phyloP scores from a whole-genome alignment of 2,888 invertebrate species.

The Stenchaetothrips biformis region DNA sequence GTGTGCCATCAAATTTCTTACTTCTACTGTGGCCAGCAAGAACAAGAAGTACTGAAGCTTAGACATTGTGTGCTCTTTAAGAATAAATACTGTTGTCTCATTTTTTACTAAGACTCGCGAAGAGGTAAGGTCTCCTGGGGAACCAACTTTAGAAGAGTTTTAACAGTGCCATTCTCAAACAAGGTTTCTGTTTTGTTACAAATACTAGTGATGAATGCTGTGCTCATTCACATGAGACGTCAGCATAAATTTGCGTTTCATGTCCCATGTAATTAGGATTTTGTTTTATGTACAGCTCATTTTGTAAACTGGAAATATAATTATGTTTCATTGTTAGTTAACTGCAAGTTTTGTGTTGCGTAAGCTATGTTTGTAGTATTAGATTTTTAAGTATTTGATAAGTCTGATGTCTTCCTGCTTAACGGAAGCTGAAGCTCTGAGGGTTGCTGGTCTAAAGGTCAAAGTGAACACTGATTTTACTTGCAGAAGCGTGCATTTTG shows the following conservation, averaged over 20 bases:
- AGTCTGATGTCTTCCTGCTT: neutral
- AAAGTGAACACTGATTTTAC: neutral
- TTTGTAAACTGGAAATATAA: neutral
- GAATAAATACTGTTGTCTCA: neutral
- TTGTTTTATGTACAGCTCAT: neutral
- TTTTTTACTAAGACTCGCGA: too few relatives aligned
- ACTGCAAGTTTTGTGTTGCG: neutral
- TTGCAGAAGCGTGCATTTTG: neutral
- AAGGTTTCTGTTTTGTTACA: neutral
- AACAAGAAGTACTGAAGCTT: too few relatives aligned
- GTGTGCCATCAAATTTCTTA: neutral
- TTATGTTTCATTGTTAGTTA: neutral
- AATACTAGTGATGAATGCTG: neutral
- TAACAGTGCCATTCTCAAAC: too few relatives aligned
- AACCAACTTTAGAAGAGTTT: too few relatives aligned
- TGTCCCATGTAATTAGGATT: neutral
- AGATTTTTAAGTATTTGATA: neutral
- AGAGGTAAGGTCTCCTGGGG: too few relatives aligned
- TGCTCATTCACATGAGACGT: neutral
- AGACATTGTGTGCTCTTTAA: neutral
- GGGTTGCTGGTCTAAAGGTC: neutral
- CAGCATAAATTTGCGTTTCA: neutral
- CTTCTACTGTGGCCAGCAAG: neutral
- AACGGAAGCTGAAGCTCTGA: neutral
- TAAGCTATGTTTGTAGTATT: neutral